These are phyloP conservation scores for Latrodectus geometricus DNA, from an alignment of 1,140 invertebrate genomes.

Conservation along the genomic window DNA sequence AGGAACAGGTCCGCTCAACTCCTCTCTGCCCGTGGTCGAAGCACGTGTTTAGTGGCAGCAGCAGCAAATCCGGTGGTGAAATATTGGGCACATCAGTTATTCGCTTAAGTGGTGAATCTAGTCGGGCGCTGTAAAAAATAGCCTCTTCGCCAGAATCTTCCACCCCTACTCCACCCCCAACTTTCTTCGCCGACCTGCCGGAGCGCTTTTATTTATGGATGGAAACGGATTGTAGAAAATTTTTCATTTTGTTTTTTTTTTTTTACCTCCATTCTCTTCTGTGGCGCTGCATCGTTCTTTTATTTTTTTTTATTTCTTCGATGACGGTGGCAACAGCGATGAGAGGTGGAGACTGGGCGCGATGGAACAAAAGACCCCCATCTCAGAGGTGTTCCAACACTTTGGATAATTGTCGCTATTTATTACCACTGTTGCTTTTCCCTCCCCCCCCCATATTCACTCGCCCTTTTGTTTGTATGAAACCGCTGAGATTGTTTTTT, in stretches of 20 bases:
- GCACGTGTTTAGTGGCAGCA: constrained; percentile 34
- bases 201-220: constrained; percentile 51
- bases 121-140: constrained; percentile 45
- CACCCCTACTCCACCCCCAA: not conserved
- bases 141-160: constrained; percentile 22
- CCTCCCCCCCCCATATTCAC: not conserved
- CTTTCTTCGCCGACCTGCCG: not conserved
- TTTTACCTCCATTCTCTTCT: not conserved
- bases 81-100: constrained; percentile 55
- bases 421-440: not conserved
- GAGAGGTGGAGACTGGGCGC: not conserved
- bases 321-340: not conserved
- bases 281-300: too few species aligned
- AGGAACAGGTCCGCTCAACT: not conserved
- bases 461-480: not conserved
- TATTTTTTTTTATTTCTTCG: too few species aligned
- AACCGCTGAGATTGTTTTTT: not conserved
- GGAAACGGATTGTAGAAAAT: constrained; percentile 35
- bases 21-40: constrained; percentile 1
- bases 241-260: not conserved
- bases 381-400: not conserved
- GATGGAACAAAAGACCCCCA: not conserved
- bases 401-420: not conserved
- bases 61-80: constrained; percentile 27
- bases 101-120: constrained; percentile 47